A percentile compares a stretch with the other conserved stretches of the same genome.
Conservation (phyloP, 2,113 vertebrate species). For the Lynx canadensis region DNA sequence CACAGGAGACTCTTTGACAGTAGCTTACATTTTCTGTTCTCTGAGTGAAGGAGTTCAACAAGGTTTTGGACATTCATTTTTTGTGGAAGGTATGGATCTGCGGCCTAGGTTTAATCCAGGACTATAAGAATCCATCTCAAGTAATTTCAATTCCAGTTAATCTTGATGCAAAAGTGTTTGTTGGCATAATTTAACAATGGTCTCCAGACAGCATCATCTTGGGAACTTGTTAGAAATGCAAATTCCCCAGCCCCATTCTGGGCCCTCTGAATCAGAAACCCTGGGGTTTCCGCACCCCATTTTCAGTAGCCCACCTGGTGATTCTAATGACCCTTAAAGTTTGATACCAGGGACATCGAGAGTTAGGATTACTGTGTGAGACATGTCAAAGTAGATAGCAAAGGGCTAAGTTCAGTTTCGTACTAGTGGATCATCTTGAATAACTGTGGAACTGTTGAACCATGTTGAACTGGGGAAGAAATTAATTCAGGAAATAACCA, state of each 20-base stretch:
- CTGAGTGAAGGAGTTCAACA: not conserved
- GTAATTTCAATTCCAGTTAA: not conserved
- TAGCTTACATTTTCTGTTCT: not conserved
- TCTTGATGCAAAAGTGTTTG: slow-evolving; percentile 15
- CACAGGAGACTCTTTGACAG: not conserved
- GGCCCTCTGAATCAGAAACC: not conserved
- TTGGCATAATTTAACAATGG: not conserved
- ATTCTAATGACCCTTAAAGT: not conserved
- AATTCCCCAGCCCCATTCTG: not conserved
- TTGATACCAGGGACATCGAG: not conserved
- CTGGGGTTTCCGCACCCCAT: not conserved
- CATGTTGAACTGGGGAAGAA: slow-evolving; percentile 21
- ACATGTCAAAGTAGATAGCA: not conserved
- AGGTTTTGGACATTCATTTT: not conserved
- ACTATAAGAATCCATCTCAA: slow-evolving; percentile 9
- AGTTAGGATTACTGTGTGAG: not conserved
- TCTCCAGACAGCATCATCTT: not conserved
- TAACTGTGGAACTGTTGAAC: not conserved
- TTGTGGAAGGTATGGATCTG: not conserved
- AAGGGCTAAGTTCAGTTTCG: not conserved
- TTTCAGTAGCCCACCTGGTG: too few relatives aligned
- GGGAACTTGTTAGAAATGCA: not conserved
- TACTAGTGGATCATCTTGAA: not conserved
- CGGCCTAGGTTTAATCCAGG: not conserved
- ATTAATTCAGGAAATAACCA: slow-evolving; percentile 9